Percentiles rank a stretch among this genome's conserved stretches.
Evolutionary conservation across 2,113 vertebrate species (phyloP).

Genomic region (Synodontis membranacea): DNA sequence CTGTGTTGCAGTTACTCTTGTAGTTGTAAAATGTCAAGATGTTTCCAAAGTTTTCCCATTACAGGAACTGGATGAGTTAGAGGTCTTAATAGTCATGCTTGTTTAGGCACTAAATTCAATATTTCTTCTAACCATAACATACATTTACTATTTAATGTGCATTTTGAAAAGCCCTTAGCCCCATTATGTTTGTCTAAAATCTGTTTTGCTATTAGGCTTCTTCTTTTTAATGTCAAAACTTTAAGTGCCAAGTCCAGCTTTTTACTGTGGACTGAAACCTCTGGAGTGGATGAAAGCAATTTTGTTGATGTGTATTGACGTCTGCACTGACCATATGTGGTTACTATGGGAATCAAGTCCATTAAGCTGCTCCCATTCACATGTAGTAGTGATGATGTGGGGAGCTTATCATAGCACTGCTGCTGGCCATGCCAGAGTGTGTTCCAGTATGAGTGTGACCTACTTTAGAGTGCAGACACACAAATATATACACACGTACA

Average conservation of each 20-base stretch:
- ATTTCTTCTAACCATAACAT: background rate
- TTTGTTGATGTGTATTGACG: slow-evolving; percentile 22
- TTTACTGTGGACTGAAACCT: background rate
- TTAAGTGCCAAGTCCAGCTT: background rate
- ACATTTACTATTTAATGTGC: background rate
- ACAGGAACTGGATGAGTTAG: background rate
- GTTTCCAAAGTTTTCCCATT: background rate
- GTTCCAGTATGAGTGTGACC: slow-evolving; percentile 19
- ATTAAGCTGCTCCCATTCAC: slow-evolving; percentile 40
- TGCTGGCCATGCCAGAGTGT: slow-evolving; percentile 3
- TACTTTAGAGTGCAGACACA: background rate
- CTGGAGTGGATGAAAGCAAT: slow-evolving; percentile 10
- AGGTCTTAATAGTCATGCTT: background rate
- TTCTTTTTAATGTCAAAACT: background rate
- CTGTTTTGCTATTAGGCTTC: background rate
- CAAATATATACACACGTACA: background rate
- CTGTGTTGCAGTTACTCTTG: background rate
- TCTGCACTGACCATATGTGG: slow-evolving; percentile 24
- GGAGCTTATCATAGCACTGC: slow-evolving; percentile 20
- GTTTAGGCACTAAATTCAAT: background rate
- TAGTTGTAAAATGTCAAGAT: background rate
- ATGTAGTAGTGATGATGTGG: slow-evolving; percentile 2
- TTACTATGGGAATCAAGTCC: slow-evolving; percentile 33
- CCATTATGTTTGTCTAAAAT: background rate
- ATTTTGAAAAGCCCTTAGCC: background rate